Evolutionary conservation across 2,888 invertebrate genomes (phyloP), one percentile per base, ranked within the genome.

Genomic region (Macropis europaea): DNA sequence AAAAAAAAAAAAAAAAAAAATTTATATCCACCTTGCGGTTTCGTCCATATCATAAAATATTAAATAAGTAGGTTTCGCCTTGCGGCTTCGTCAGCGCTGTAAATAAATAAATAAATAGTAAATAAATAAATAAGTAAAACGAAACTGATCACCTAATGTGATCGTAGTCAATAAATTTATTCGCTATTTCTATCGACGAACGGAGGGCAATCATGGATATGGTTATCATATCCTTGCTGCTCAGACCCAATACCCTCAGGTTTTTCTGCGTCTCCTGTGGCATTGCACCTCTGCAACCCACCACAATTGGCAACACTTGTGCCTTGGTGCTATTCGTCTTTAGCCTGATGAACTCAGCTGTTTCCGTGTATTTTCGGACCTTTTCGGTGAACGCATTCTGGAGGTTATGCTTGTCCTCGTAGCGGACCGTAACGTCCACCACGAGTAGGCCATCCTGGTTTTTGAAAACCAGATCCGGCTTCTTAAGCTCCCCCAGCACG

Each of bases 381-480:
- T 53, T 53, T 6, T 53, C 52, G 1, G 4, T n/a, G 3, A 6
- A 4, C 3, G 52, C 52, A 11, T 15, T 7, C 9, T 36, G 17
- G 3, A 53, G 38, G 38, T n/a, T 38, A 1, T 3, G 42, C 30
- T 11, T 11, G 54, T n/a, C n/a, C n/a, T n/a, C n/a, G n/a, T n/a
- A n/a, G n/a, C n/a, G n/a, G n/a, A n/a, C n/a, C n/a, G n/a, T 40
- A 4, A 54, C 54, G 40, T 54, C 54, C 7, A 54, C 54, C 3
- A 54, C 54, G 28, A 54, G 11, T 2, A 54, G 15, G 13, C 40
- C 40, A 9, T 40, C 40, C 17, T 40, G 28, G 28, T 42, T 42
- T 40, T 42, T 56, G 19, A 56, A 17, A 2, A 56, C 42, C 43
- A 45, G 5, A n/a, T n/a, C n/a, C n/a, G n/a, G n/a, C n/a, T n/a